phyloP scores from a whole-genome alignment of 2,888 invertebrate species.

The Amphiduros pacificus region DNA sequence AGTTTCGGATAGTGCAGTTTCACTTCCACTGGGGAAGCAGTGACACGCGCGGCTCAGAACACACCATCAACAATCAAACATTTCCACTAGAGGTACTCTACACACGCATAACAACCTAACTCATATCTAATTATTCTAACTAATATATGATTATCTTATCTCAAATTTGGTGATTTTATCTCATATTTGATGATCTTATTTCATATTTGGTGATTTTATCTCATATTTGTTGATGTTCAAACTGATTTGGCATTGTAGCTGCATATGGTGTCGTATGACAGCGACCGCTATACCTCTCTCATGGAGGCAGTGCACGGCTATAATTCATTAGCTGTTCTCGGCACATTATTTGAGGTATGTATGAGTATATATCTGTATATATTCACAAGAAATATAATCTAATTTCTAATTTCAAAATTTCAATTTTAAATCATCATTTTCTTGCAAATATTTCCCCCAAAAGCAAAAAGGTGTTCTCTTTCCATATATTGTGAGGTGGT shows the following conservation, averaged over 20 bases:
- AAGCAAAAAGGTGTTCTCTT: too few relatives aligned
- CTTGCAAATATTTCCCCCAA: too few relatives aligned
- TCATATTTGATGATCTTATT: too few relatives aligned
- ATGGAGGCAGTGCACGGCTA: slow-evolving; percentile 63
- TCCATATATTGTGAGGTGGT: too few relatives aligned
- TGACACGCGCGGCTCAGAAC: slow-evolving; percentile 76
- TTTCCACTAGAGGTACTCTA: slow-evolving; percentile 60
- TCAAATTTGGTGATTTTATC: too few relatives aligned
- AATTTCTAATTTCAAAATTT: too few relatives aligned
- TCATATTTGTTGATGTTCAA: too few relatives aligned
- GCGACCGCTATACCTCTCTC: slow-evolving; percentile 63
- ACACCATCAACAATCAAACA: slow-evolving; percentile 71
- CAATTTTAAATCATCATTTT: too few relatives aligned
- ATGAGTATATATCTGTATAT: too few relatives aligned
- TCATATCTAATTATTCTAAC: not conserved
- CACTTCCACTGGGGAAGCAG: slow-evolving; percentile 85
- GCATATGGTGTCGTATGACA: slow-evolving; percentile 76
- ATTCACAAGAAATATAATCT: not conserved
- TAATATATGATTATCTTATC: not conserved
- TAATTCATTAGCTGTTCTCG: slow-evolving; percentile 70
- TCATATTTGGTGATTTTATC: too few relatives aligned
- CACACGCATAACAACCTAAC: too few relatives aligned
- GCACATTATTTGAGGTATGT: slow-evolving; percentile 67
- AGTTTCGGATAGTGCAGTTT: slow-evolving; percentile 68
- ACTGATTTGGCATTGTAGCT: too few relatives aligned